A percentile compares a stretch with the other conserved stretches of the same genome.
Evolutionary conservation across 2,797 vertebrate species (phyloP).

Genomic region (Eulemur albifrons): DNA sequence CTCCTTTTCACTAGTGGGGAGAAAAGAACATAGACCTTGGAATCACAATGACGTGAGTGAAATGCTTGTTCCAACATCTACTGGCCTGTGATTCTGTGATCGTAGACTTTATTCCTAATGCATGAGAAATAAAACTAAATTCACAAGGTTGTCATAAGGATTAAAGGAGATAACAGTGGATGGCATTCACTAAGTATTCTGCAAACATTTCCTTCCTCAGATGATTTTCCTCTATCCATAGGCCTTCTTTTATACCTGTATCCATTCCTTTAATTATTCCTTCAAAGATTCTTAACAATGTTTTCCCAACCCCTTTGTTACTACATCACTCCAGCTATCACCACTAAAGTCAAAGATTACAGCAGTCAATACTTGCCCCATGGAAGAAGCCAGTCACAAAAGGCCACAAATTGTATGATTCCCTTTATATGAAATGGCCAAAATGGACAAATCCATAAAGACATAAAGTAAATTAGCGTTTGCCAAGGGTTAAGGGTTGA

Average conservation of each 20-base stretch:
- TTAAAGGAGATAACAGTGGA: background rate
- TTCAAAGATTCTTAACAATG: background rate
- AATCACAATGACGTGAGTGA: constrained; percentile 3
- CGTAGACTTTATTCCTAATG: background rate
- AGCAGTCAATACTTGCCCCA: background rate
- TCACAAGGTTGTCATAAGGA: background rate
- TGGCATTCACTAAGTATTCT: background rate
- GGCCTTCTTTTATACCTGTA: background rate
- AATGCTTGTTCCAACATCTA: constrained; percentile 10
- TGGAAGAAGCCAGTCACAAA: constrained; percentile 28
- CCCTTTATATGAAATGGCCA: background rate
- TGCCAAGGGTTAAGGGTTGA: background rate
- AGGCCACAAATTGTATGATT: background rate
- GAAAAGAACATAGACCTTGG: background rate
- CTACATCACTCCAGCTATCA: background rate
- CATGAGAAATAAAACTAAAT: constrained; percentile 17
- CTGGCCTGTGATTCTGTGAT: background rate
- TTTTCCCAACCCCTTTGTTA: background rate
- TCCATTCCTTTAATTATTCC: background rate
- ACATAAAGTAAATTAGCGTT: background rate
- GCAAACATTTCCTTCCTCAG: background rate
- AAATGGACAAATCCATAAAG: background rate
- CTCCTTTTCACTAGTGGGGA: background rate
- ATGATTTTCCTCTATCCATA: background rate
- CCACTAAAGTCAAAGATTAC: background rate